phyloP scores from a whole-genome alignment of 2,113 vertebrate species.

The Cercocebus atys region DNA sequence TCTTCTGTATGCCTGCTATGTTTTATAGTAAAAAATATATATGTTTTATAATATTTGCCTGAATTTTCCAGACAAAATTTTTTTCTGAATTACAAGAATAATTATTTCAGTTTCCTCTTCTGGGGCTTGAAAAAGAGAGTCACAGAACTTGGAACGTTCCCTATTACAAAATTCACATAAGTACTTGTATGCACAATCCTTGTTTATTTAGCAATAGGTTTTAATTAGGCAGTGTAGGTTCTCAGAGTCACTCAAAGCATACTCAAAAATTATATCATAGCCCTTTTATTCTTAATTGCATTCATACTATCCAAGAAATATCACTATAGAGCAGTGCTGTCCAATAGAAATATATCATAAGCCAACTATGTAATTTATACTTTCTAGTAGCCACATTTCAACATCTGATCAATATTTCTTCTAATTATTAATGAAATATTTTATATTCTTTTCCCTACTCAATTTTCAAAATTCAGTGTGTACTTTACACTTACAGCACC shows the following conservation, averaged over 20 bases:
- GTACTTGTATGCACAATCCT: background rate
- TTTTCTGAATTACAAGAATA: slow-evolving; percentile 4
- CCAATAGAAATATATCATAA: slow-evolving; percentile 30
- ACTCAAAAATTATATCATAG: background rate
- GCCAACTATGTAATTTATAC: slow-evolving; percentile 34
- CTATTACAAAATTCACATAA: background rate
- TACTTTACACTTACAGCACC: background rate
- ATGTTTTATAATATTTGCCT: slow-evolving; percentile 15
- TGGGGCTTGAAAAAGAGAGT: background rate
- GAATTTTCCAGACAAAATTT: slow-evolving; percentile 42
- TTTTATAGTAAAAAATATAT: slow-evolving; percentile 34
- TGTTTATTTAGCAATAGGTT: background rate
- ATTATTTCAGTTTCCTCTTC: slow-evolving; percentile 5
- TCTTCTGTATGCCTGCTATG: background rate
- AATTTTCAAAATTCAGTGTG: background rate
- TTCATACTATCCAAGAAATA: slow-evolving; percentile 18
- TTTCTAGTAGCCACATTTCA: slow-evolving; percentile 40
- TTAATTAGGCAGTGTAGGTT: slow-evolving; percentile 33
- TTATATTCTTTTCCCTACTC: slow-evolving; percentile 13
- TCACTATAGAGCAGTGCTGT: background rate
- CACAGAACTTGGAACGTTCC: background rate
- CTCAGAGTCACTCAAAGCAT: slow-evolving; percentile 8
- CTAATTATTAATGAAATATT: slow-evolving; percentile 20
- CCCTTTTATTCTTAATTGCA: slow-evolving; percentile 27
- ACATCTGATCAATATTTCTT: slow-evolving; percentile 27